Conservation (phyloP, 2,797 vertebrate species). For the Danio albolineatus region DNA sequence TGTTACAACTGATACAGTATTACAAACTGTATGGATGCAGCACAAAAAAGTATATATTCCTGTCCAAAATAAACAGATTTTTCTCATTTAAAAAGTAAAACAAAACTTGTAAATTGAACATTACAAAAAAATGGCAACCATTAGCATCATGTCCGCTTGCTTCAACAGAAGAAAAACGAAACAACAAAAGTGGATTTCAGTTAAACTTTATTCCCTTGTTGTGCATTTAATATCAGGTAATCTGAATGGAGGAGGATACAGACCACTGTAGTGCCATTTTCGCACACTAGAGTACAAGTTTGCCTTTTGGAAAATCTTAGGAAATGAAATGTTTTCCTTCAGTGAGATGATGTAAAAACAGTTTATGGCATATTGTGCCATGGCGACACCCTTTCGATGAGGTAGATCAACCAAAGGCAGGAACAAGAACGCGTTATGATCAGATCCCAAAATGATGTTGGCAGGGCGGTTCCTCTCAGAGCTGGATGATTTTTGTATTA, state of each 20-base stretch:
- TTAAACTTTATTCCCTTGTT: conserved; percentile 66
- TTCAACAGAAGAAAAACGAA: conserved; percentile 17
- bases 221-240: conserved; percentile 73
- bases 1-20: too few relatives aligned
- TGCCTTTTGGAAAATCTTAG: conserved; percentile 66
- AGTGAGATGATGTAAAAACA: conserved; percentile 64
- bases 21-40: too few relatives aligned
- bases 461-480: conserved; percentile 59
- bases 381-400: conserved; percentile 43
- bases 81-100: not conserved
- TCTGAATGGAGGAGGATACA: conserved; percentile 93
- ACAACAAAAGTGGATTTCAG: conserved; percentile 37
- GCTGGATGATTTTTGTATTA: conserved; percentile 59
- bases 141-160: not conserved
- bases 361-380: conserved; percentile 68
- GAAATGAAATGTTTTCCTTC: conserved; percentile 64
- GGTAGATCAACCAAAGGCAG: conserved; percentile 52
- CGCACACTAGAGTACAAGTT: conserved; percentile 80
- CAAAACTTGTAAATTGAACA: not conserved
- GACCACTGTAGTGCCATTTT: conserved; percentile 87
- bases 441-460: conserved; percentile 42
- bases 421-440: conserved; percentile 36
- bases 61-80: not conserved
- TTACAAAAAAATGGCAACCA: not conserved
- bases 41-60: not conserved